These are phyloP conservation scores for Drosophila jambulina DNA, from an alignment of 1,140 invertebrate genomes.

Conservation along the genomic window DNA sequence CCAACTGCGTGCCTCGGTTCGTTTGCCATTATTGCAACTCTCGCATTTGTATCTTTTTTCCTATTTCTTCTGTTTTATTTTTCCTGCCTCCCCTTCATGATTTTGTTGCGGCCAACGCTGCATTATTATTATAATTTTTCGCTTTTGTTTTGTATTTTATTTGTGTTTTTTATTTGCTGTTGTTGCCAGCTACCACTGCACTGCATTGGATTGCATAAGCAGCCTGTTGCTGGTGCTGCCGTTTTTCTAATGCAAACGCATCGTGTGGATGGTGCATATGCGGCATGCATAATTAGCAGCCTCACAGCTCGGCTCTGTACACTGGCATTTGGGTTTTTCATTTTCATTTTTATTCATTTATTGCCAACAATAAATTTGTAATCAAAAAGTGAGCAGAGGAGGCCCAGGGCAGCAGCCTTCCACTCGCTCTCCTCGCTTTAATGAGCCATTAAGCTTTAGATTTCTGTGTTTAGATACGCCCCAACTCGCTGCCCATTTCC, in stretches of 20 bases:
- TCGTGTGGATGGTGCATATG: conserved; percentile 57
- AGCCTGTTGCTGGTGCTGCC: conserved; percentile 70
- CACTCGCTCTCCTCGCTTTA: conserved; percentile 47
- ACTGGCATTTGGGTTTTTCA: conserved; percentile 52
- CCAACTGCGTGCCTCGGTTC: conserved; percentile 71
- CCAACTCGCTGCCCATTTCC: conserved; percentile 63
- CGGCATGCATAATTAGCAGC: conserved; percentile 80
- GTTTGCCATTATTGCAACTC: conserved; percentile 65
- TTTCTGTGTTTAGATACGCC: conserved; percentile 78
- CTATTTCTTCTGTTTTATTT: conserved; percentile 57
- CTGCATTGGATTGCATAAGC: conserved; percentile 66
- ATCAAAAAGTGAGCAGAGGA: conserved; percentile 46
- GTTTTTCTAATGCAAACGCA: conserved; percentile 63
- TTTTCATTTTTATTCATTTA: conserved; percentile 75
- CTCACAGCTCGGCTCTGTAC: conserved; percentile 16
- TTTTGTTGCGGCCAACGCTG: conserved; percentile 50
- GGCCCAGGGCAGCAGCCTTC: conserved; percentile 1
- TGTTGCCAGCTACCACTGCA: conserved; percentile 22
- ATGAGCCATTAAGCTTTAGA: conserved; percentile 82
- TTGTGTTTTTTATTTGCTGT: conserved; percentile 29
- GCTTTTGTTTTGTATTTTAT: conserved; percentile 65
- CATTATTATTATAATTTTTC: conserved; percentile 75
- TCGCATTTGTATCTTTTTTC: conserved; percentile 43
- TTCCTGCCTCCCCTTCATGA: conserved; percentile 28
- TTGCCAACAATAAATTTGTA: conserved; percentile 79